phyloP scores from a whole-genome alignment of 1,140 invertebrate genomes.

The Pogonomyrmex californicus region DNA sequence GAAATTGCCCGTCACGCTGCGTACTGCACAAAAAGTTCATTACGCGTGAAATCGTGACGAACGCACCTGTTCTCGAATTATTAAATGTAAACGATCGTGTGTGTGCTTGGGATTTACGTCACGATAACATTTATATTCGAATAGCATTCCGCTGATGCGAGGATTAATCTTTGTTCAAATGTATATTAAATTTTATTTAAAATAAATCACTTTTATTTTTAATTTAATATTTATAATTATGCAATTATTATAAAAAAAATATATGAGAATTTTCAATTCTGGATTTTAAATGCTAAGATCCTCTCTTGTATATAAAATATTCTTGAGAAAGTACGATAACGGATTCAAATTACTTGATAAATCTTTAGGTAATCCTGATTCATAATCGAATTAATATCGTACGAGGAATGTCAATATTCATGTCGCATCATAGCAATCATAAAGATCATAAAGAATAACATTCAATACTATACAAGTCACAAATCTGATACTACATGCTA shows the following conservation, averaged over 20 bases:
- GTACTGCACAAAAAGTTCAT: slow-evolving; percentile 22
- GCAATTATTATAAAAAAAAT: not conserved
- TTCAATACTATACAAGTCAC: slow-evolving; percentile 56
- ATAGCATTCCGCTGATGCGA: not conserved
- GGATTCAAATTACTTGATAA: slow-evolving; percentile 47
- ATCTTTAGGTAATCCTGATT: slow-evolving; percentile 64
- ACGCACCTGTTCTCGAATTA: slow-evolving; percentile 50
- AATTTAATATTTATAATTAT: not conserved
- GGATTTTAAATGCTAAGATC: not conserved
- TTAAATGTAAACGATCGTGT: not conserved
- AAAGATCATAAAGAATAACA: slow-evolving; percentile 62
- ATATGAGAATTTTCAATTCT: not conserved
- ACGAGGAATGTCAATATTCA: slow-evolving; percentile 50
- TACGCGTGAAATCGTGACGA: slow-evolving; percentile 29
- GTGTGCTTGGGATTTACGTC: not conserved
- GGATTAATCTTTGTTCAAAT: slow-evolving; percentile 9
- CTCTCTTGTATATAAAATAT: not conserved
- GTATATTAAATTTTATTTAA: not conserved
- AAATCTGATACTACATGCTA: slow-evolving; percentile 66
- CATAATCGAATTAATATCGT: slow-evolving; percentile 65
- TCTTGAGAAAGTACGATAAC: slow-evolving; percentile 18
- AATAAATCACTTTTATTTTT: slow-evolving; percentile 13
- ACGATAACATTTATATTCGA: slow-evolving; percentile 7
- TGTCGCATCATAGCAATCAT: slow-evolving; percentile 31
- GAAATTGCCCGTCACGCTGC: slow-evolving; percentile 32